Percentiles rank a stretch among this genome's conserved stretches.
phyloP scores from a whole-genome alignment of 2,797 vertebrate species.

The Apogon hyalosoma region DNA sequence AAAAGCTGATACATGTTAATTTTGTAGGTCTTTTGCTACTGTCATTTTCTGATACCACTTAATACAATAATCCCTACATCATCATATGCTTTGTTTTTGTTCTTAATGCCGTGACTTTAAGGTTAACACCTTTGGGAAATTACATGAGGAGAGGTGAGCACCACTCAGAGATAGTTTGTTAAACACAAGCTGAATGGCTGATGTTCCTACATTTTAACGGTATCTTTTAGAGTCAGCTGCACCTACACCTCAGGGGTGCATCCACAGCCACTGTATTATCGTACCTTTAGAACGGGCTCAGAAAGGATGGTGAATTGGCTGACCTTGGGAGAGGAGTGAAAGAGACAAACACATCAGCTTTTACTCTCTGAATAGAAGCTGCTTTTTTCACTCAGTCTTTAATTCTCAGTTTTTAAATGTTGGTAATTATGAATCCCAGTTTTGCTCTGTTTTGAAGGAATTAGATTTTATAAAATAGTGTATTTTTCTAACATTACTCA shows the following conservation, averaged over 20 bases:
- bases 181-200: conserved; percentile 56
- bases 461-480: neutral
- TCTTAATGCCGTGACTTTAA: conserved; percentile 33
- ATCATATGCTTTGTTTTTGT: conserved; percentile 35
- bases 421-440: neutral
- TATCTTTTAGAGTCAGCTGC: conserved; percentile 50
- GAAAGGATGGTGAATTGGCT: conserved; percentile 43
- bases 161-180: conserved; percentile 35
- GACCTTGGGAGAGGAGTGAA: conserved; percentile 58
- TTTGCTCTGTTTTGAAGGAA: conserved; percentile 9
- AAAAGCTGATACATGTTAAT: neutral
- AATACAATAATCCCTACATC: no score
- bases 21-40: neutral
- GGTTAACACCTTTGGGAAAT: conserved; percentile 52
- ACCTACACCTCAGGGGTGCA: conserved; percentile 48
- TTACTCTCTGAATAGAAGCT: neutral
- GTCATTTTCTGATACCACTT: no score
- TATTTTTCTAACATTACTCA: neutral
- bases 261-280: conserved; percentile 29
- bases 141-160: conserved; percentile 44
- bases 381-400: conserved; percentile 1
- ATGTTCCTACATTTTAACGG: conserved; percentile 41
- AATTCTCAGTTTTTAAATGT: neutral
- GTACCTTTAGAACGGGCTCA: conserved; percentile 33
- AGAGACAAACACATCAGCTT: conserved; percentile 21